These are phyloP conservation scores for Muschampia staudingeri DNA, from an alignment of 2,888 invertebrate genomes.

Conservation along the genomic window DNA sequence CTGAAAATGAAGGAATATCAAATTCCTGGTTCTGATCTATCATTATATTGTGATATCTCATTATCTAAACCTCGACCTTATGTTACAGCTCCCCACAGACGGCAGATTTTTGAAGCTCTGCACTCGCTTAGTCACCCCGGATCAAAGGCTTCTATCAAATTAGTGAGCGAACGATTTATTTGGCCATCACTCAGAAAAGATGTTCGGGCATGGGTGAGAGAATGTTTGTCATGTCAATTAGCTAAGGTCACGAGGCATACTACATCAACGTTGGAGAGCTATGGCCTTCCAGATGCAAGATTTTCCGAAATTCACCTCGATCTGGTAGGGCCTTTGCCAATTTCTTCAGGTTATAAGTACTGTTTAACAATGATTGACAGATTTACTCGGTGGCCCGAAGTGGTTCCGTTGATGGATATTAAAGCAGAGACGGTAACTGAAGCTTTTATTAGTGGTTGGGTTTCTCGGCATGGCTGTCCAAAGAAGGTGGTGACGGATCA, in stretches of 20 bases:
- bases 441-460: neutral
- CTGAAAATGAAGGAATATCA: neutral
- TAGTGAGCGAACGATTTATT: neutral
- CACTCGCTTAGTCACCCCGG: neutral
- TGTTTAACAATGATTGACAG: conserved; percentile 12
- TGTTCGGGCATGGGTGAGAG: neutral
- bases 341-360: neutral
- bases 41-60: neutral
- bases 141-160: neutral
- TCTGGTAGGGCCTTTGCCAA: neutral
- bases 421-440: neutral
- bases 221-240: neutral
- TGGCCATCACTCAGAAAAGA: neutral
- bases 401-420: neutral
- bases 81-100: neutral
- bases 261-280: neutral
- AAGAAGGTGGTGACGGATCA: neutral
- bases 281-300: neutral
- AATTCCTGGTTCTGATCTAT: neutral
- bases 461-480: neutral
- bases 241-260: neutral
- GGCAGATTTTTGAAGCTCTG: neutral
- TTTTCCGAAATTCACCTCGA: neutral
- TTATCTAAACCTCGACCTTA: neutral
- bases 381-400: conserved; percentile 15